These are phyloP conservation scores for Junonia oenone DNA, from an alignment of 2,888 invertebrate species.

Conservation along the genomic window DNA sequence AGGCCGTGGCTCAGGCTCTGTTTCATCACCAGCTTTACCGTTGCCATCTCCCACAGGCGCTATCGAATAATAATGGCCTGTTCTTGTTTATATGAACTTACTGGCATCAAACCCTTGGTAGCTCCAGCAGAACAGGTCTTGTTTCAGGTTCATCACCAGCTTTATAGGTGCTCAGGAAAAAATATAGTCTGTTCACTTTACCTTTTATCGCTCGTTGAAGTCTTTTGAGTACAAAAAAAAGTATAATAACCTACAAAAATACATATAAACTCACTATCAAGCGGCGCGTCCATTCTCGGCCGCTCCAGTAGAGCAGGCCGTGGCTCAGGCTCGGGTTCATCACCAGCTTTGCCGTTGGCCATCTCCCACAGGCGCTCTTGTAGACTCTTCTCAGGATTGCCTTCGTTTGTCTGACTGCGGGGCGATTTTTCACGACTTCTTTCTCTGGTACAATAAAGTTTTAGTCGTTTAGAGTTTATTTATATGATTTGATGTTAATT, in stretches of 20 bases:
- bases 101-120: too few relatives aligned
- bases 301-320: neutral
- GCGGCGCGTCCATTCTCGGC: neutral
- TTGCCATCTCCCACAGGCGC: conserved; percentile 77
- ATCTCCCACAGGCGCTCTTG: conserved; percentile 76
- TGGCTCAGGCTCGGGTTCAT: conserved; percentile 33
- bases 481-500: too few relatives aligned
- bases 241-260: too few relatives aligned
- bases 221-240: too few relatives aligned
- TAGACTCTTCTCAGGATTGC: conserved; percentile 50
- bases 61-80: too few relatives aligned
- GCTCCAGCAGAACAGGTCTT: too few relatives aligned
- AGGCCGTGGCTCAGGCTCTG: conserved; percentile 35
- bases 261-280: conserved; percentile 9
- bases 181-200: too few relatives aligned
- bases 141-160: too few relatives aligned
- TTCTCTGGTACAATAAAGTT: neutral
- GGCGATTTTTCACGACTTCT: neutral
- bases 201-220: too few relatives aligned
- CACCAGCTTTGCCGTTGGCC: conserved; percentile 64
- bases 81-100: too few relatives aligned
- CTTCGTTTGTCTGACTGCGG: neutral
- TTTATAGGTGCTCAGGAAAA: too few relatives aligned
- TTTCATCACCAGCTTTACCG: conserved; percentile 46
- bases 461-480: too few relatives aligned